Base-by-base conservation (phyloP, 1,140 invertebrate species). In the Panulirus ornatus region DNA sequence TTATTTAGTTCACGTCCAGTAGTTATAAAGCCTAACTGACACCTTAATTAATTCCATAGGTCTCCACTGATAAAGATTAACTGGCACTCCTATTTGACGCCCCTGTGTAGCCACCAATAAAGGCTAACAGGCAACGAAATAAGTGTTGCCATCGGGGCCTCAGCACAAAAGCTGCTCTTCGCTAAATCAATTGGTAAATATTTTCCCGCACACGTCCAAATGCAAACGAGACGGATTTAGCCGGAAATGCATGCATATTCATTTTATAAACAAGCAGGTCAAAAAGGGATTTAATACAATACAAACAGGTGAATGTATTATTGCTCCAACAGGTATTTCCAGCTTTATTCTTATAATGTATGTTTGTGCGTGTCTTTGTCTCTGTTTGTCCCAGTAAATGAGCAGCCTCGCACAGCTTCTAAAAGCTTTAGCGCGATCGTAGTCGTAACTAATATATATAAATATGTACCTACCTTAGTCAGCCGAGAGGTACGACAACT, bases 181-280 rank as follows among this genome's bases (percentile, higher is more conserved):
- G n/a, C n/a, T 66, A 66, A 27, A 66, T 66, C 58, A 81, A 58
- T 81, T 22, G 58, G 51, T 81, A 81, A 81, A 81, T 81, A 58
- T 81, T 81, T 79, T 81, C 51, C 78, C 11, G 34, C 58, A 19
- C 78, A 51, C 78, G 47, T 81, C 78, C 78, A 81, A 36, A 58
- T 81, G 78, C 78, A 81, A 81, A 81, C 78, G 51, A 81, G 78
- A 81, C 27, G 78, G 78, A 81, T 81, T 81, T 81, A 58, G 78
- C 27, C 51, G 47, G 47, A 34, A 54, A 34, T 81, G 78, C 78
- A 81, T 81, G 51, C 78, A 81, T 81, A 81, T 63, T 81, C 78
- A 81, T 63, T 81, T 58, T 58, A 58, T 81, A 81, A 81, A 81
- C 78, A 63, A 81, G 78, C 78, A 81, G 78, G 78, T 81, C 58